These are phyloP conservation scores for Engraulis encrasicolus DNA, from an alignment of 2,113 vertebrate genomes.

Conservation along the genomic window DNA sequence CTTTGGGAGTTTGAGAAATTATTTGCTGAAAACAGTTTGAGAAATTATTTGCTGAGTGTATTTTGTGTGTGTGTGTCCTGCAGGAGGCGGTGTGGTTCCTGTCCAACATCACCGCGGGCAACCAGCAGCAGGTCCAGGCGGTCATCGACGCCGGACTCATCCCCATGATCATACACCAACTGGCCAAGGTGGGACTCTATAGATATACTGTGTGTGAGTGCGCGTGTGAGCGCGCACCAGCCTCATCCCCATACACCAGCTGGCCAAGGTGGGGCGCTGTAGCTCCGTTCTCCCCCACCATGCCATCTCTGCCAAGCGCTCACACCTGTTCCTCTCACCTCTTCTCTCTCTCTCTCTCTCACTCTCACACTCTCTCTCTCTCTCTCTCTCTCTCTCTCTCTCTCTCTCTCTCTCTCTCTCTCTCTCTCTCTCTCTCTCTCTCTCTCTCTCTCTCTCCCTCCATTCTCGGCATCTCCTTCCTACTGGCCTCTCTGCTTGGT, in stretches of 20 bases:
- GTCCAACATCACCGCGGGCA: slow-evolving; percentile 99
- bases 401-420: no score
- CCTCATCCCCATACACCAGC: no score
- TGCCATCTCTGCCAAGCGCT: not conserved
- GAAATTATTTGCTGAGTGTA: not conserved
- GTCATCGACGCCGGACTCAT: slow-evolving; percentile 98
- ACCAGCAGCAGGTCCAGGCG: slow-evolving; percentile 98
- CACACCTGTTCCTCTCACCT: not conserved
- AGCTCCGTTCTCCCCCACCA: not conserved
- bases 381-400: not conserved
- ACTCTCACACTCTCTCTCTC: not conserved
- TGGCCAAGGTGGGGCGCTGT: slow-evolving; percentile 87
- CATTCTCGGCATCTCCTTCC: not conserved
- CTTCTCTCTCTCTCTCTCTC: not conserved
- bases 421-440: no score
- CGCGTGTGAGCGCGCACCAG: no score
- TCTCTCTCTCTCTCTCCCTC: not conserved
- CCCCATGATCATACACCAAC: slow-evolving; percentile 99
- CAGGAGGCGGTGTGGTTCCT: slow-evolving; percentile 99
- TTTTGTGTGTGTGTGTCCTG: slow-evolving; percentile 50
- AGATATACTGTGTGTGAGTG: no score
- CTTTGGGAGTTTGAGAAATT: no score
- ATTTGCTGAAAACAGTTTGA: no score
- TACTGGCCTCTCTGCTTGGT: not conserved
- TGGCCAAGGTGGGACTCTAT: slow-evolving; percentile 85